Percentiles rank a stretch among this genome's conserved stretches.
phyloP scores from a whole-genome alignment of 2,797 vertebrate species.

The Gambusia yucatana region DNA sequence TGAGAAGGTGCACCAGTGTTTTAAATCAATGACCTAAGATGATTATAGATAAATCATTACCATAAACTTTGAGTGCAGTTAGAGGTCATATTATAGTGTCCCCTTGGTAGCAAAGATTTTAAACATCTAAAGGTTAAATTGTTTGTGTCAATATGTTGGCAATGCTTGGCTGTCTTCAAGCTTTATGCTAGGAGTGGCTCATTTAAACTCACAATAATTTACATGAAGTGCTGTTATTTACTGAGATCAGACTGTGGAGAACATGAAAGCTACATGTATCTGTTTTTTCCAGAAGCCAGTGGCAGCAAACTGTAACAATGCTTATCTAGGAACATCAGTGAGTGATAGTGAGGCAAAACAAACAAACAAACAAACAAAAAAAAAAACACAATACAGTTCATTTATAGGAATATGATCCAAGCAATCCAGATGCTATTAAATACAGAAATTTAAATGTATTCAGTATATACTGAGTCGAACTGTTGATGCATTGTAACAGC shows the following conservation, averaged over 20 bases:
- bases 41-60: neutral
- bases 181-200: neutral
- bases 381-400: neutral
- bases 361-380: neutral
- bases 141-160: neutral
- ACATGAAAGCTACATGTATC: neutral
- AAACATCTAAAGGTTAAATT: constrained; percentile 3
- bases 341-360: neutral
- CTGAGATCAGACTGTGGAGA: neutral
- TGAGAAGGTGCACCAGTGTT: neutral
- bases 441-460: neutral
- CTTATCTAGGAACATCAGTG: neutral
- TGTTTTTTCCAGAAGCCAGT: neutral
- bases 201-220: neutral
- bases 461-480: neutral
- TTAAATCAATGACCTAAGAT: neutral
- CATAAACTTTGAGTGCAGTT: neutral
- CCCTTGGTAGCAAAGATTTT: neutral
- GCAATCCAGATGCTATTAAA: neutral
- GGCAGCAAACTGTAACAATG: neutral
- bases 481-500: neutral
- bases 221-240: neutral
- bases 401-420: neutral
- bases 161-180: neutral
- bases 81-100: neutral